phyloP scores from a whole-genome alignment of 2,888 invertebrate genomes.

The Morinoia aosen region DNA sequence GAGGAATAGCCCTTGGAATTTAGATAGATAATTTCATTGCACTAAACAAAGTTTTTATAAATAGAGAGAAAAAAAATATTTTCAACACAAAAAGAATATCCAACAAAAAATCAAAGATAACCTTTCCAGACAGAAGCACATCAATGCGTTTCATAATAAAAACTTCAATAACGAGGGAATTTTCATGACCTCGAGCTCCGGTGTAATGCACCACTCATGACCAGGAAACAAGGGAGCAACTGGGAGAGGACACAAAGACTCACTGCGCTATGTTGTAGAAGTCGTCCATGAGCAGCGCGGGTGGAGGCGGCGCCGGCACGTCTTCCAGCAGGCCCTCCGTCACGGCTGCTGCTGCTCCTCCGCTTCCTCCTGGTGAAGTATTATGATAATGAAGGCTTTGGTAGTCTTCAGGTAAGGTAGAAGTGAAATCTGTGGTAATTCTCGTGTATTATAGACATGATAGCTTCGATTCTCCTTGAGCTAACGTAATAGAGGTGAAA shows the following conservation, averaged over 20 bases:
- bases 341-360: neutral
- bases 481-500: no score
- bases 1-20: no score
- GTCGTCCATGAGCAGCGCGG: slow-evolving; percentile 88
- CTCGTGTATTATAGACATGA: no score
- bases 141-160: neutral
- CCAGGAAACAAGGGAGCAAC: neutral
- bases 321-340: neutral
- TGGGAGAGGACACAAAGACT: slow-evolving; percentile 68
- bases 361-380: neutral
- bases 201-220: neutral
- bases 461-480: no score
- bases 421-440: no score
- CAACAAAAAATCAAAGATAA: no score
- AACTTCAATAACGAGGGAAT: neutral
- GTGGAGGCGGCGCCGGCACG: slow-evolving; percentile 70
- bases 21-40: no score
- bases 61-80: no score
- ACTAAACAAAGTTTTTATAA: no score
- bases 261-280: slow-evolving; percentile 91
- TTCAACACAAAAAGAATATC: no score
- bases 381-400: neutral
- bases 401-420: no score
- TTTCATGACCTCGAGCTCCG: neutral
- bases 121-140: neutral